Conservation (phyloP, 2,797 vertebrate species). For the Centroberyx gerrardi region DNA sequence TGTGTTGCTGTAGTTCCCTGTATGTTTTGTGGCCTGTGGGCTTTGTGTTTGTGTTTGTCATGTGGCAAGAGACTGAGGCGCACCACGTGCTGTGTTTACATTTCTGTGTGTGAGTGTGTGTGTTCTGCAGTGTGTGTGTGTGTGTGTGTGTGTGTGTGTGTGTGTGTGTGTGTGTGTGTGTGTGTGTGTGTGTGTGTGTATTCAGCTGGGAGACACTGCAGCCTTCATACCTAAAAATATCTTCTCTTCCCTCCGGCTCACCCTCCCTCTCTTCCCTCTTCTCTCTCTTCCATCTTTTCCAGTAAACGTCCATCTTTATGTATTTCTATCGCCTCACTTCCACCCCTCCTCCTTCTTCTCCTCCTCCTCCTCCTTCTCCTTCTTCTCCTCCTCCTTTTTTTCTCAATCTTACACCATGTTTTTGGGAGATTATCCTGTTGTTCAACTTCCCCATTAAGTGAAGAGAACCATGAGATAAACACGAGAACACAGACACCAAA, state of each 20-base stretch:
- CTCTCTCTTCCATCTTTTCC: slow-evolving; percentile 54
- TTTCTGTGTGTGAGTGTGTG: slow-evolving; percentile 25
- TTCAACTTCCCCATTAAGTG: too few species aligned
- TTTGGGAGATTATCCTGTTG: too few species aligned
- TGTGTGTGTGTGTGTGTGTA: slow-evolving; percentile 23
- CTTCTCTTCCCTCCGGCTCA: slow-evolving; percentile 27
- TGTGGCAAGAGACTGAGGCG: slow-evolving; percentile 40
- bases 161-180: slow-evolving; percentile 8
- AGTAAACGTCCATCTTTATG: slow-evolving; percentile 34
- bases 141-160: background rate
- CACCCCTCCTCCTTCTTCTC: background rate
- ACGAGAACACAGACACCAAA: too few species aligned
- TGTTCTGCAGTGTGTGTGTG: background rate
- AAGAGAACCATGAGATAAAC: too few species aligned
- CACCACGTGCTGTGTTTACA: slow-evolving; percentile 56
- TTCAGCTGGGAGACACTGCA: slow-evolving; percentile 48
- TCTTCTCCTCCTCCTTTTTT: too few species aligned
- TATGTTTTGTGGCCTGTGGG: slow-evolving; percentile 51
- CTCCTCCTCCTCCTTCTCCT: background rate
- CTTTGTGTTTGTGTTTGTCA: slow-evolving; percentile 61
- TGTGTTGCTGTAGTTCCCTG: slow-evolving; percentile 40
- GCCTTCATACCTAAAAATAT: slow-evolving; percentile 58
- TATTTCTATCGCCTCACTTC: background rate
- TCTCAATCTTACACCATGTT: background rate
- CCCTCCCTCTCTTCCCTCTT: slow-evolving; percentile 50